Evolutionary conservation across 2,888 invertebrate species (phyloP).

Genomic region (Arrhopalites spinosus): DNA sequence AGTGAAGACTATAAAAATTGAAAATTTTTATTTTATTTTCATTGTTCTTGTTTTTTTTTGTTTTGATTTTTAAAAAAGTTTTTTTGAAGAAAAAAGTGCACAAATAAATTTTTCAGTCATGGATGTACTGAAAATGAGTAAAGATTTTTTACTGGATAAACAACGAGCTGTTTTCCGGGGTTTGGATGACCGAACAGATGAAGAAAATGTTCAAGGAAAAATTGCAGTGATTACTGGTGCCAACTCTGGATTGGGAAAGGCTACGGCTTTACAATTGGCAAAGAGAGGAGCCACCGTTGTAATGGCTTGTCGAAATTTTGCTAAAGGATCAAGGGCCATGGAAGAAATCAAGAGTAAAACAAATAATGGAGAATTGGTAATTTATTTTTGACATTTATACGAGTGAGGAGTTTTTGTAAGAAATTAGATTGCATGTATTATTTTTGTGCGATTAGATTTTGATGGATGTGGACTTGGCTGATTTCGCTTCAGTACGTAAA

Average conservation of each 20-base stretch:
- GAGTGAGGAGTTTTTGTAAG: background rate
- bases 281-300: conserved; percentile 50
- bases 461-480: conserved; percentile 58
- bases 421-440: background rate
- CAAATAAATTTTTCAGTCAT: conserved; percentile 13
- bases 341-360: conserved; percentile 38
- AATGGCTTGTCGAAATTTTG: conserved; percentile 42
- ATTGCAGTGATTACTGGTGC: conserved; percentile 33
- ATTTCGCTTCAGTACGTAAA: conserved; percentile 58
- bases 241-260: conserved; percentile 41
- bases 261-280: conserved; percentile 43
- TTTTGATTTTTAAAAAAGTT: background rate
- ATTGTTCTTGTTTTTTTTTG: background rate
- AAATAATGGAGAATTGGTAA: conserved; percentile 36
- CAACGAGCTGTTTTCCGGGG: conserved; percentile 34
- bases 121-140: conserved; percentile 38
- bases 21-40: background rate
- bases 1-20: no score
- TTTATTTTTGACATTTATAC: background rate
- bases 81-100: background rate
- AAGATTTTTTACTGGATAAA: conserved; percentile 36
- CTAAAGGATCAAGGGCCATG: conserved; percentile 32
- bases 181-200: conserved; percentile 33
- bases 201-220: conserved; percentile 37
- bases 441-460: conserved; percentile 3